phyloP scores from a whole-genome alignment of 2,797 vertebrate species.

The Carduelis carduelis region DNA sequence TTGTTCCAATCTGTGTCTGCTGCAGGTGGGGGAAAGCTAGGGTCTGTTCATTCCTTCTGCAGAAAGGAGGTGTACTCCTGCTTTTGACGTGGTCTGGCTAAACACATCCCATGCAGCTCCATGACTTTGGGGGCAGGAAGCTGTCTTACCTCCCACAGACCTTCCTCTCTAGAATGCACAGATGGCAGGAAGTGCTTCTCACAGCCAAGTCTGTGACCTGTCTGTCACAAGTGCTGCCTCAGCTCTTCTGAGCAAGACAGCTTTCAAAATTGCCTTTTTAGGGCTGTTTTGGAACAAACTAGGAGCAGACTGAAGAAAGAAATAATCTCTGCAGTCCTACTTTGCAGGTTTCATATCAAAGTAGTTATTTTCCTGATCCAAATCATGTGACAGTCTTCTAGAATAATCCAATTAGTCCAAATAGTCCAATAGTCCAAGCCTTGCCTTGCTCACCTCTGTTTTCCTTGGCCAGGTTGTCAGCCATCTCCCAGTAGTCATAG shows the following conservation, averaged over 20 bases:
- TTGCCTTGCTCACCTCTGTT: slow-evolving; percentile 83
- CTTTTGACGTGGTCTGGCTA: not conserved
- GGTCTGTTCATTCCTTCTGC: not conserved
- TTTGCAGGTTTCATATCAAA: not conserved
- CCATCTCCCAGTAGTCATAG: slow-evolving; percentile 99
- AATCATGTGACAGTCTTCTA: not conserved
- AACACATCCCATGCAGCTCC: not conserved
- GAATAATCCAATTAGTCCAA: not conserved
- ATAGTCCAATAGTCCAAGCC: not conserved
- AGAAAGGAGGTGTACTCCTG: not conserved
- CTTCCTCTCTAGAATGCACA: not conserved
- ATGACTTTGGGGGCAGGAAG: not conserved
- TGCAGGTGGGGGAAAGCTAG: accelerated
- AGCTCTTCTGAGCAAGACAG: not conserved
- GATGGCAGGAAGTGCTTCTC: not conserved
- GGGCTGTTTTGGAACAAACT: not conserved
- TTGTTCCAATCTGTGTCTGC: not conserved
- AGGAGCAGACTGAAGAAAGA: not conserved
- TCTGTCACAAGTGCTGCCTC: not conserved
- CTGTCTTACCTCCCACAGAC: not conserved
- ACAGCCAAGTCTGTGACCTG: not conserved
- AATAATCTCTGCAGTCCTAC: not conserved
- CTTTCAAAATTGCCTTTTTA: not conserved
- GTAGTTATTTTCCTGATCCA: not conserved
- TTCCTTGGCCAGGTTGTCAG: slow-evolving; percentile 94